Percentiles rank a stretch among this genome's conserved stretches.
Evolutionary conservation across 2,113 vertebrate genomes (phyloP).

Genomic region (Halichoerus grypus): DNA sequence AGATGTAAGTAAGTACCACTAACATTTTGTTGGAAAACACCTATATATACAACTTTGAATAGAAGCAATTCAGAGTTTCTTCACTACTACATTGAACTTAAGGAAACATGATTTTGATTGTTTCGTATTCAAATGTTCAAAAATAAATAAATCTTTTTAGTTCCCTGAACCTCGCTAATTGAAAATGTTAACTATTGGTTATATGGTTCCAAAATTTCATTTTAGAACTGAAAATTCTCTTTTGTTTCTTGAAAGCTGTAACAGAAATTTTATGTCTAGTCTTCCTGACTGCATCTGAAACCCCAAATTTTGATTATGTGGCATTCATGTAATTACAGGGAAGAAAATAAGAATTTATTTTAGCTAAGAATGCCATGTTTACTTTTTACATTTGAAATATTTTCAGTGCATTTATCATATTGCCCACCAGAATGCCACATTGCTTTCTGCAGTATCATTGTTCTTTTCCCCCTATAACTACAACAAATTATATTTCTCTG

Average conservation of each 20-base stretch:
- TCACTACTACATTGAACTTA: not conserved
- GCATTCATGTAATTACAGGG: not conserved
- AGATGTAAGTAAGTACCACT: not conserved
- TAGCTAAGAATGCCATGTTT: not conserved
- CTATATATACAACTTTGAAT: not conserved
- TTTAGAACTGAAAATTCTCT: not conserved
- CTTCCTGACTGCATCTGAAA: not conserved
- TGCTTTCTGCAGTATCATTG: not conserved
- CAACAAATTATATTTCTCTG: not conserved
- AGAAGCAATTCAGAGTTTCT: not conserved
- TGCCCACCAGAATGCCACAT: not conserved
- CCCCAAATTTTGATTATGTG: not conserved
- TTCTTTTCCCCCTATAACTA: not conserved
- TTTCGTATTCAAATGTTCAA: not conserved
- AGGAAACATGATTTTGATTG: not conserved
- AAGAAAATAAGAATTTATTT: slow-evolving; percentile 10
- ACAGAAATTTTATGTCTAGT: not conserved
- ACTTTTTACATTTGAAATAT: slow-evolving; percentile 18
- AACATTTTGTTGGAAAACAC: not conserved
- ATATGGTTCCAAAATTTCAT: not conserved
- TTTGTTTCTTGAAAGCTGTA: not conserved
- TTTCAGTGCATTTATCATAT: not conserved
- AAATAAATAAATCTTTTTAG: not conserved
- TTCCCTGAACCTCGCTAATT: not conserved
- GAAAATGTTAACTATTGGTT: not conserved